Evolutionary conservation across 2,113 vertebrate genomes (phyloP).

Genomic region (Anguilla rostrata): DNA sequence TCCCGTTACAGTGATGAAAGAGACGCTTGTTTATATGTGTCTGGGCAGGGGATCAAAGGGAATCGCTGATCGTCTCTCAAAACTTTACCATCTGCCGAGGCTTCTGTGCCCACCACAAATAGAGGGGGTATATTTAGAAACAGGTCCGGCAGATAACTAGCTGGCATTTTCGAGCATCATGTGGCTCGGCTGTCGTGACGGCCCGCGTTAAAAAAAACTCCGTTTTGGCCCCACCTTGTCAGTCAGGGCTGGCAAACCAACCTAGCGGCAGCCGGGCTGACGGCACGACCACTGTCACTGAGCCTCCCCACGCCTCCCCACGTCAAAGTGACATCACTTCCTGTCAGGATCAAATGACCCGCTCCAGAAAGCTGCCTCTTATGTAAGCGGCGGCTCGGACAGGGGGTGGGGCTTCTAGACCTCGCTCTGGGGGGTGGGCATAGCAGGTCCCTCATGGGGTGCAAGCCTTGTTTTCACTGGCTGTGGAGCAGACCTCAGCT

Average conservation of each 20-base stretch:
- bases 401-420: constrained; percentile 25
- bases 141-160: constrained; percentile 47
- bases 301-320: constrained; percentile 22
- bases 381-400: constrained; percentile 26
- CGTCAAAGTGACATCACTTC: constrained; percentile 29
- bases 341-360: constrained; percentile 42
- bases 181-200: constrained; percentile 28
- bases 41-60: constrained; percentile 42
- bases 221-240: constrained; percentile 14
- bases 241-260: constrained; percentile 37
- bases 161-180: constrained; percentile 45
- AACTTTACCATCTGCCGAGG: constrained; percentile 55
- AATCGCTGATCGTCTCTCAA: constrained; percentile 43
- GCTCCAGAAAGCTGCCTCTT: constrained; percentile 17
- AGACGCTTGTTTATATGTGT: background rate
- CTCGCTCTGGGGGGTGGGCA: constrained; percentile 16
- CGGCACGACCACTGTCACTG: constrained; percentile 21
- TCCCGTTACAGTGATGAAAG: background rate
- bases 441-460: constrained; percentile 18
- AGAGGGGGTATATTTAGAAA: constrained; percentile 55
- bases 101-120: constrained; percentile 47
- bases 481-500: constrained; percentile 24
- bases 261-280: constrained; percentile 48
- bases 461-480: constrained; percentile 28
- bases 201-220: constrained; percentile 12